Base-by-base conservation (phyloP, 2,888 invertebrate species). In the Hydropsyche betteni region DNA sequence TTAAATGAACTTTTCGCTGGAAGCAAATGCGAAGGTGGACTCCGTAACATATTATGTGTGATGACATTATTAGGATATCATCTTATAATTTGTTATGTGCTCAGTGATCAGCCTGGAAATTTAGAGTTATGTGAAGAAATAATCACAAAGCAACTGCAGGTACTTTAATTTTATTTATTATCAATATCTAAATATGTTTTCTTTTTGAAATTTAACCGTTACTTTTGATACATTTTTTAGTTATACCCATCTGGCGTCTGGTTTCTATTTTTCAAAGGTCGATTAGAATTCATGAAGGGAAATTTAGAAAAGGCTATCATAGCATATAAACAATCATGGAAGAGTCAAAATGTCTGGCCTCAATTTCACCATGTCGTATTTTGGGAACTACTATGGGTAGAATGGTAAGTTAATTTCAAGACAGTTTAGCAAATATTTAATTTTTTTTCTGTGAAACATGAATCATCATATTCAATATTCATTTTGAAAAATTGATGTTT, bases 331-430 rank as follows among this genome's bases (percentile, higher is more conserved):
- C 90, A 89, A 80, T 95, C 96, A 0, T 93, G 95, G 87, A 89
- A 91, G 78, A 94, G 94, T 3, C 96, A 97, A 82, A 86, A 90
- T 77, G 88, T 93, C 68, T 97, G 97, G 95, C 91, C 91, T 0
- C 97, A 97, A 84, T 96, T 98, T 84, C 95, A 96, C 83, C 96
- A 97, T 83, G 85, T 97, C 4, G 96, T 97, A 84, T 96, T 91
- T 83, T 98, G 98, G 98, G 98, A 98, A 83, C 88, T 97, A 51
- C 90, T 96, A 88, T 97, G 96, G 96, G 91, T 94, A 0, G 91
- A 94, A 82, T 91, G 93, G 94, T 93, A 84, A 12, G 64, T 24
- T 24, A 24, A 3, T 55, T 55, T 14, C 2, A 55, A 12, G 34
- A 33, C 16, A 33, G 2, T 61, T 33, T 33, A 55, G 24, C 24